Percentiles rank a stretch among this genome's conserved stretches.
These are phyloP conservation scores for Anarrhichthys ocellatus DNA, from an alignment of 2,113 vertebrate species.

Conservation along the genomic window DNA sequence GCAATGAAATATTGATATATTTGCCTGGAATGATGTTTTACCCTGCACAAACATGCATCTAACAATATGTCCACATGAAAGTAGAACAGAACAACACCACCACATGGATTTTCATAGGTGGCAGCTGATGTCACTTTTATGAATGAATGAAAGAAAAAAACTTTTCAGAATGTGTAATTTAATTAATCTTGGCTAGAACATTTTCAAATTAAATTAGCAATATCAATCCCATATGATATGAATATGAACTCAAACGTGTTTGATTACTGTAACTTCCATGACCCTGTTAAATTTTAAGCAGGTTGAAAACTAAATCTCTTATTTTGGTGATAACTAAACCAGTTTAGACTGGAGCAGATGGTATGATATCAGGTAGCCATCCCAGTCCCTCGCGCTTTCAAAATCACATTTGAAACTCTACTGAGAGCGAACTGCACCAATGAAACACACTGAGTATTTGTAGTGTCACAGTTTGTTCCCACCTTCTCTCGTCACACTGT, in stretches of 20 bases:
- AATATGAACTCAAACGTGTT: background rate
- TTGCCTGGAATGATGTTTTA: constrained; percentile 74
- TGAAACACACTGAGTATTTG: constrained; percentile 46
- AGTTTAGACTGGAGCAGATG: constrained; percentile 11
- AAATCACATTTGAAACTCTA: constrained; percentile 40
- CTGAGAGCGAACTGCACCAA: constrained; percentile 12
- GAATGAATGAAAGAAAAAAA: background rate
- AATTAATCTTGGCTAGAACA: background rate
- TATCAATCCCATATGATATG: too few relatives aligned
- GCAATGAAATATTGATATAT: constrained; percentile 81
- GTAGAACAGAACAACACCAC: constrained; percentile 24
- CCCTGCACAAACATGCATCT: constrained; percentile 60
- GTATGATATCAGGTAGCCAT: constrained; percentile 30
- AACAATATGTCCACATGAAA: constrained; percentile 57
- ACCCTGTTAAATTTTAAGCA: background rate
- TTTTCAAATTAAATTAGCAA: background rate
- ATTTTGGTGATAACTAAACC: background rate
- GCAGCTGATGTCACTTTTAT: background rate
- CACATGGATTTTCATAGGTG: background rate
- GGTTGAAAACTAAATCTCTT: background rate
- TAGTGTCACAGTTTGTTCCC: constrained; percentile 58
- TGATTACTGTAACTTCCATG: background rate
- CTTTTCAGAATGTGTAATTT: background rate
- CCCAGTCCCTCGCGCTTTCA: constrained; percentile 18
- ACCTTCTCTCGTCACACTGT: constrained; percentile 57